phyloP scores from a whole-genome alignment of 2,888 invertebrate genomes.

The Scaptodrosophila latifasciaeformis region DNA sequence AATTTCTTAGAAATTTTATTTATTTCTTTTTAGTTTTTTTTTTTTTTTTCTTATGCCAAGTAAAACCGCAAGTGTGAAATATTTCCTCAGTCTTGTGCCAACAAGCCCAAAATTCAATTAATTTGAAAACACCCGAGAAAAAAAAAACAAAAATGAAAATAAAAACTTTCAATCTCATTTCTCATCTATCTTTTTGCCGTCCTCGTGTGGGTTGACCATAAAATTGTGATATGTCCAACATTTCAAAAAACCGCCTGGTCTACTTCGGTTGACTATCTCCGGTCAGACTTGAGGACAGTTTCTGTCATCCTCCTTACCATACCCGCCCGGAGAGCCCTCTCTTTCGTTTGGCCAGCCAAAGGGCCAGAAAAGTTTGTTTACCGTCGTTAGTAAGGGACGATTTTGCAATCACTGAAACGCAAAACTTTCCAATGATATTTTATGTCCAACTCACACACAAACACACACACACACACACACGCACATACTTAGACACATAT shows the following conservation, averaged over 20 bases:
- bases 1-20: no score
- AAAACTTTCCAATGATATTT: slow-evolving; percentile 44
- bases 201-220: slow-evolving; percentile 11
- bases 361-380: slow-evolving; percentile 55
- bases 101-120: slow-evolving; percentile 50
- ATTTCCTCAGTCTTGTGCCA: background rate
- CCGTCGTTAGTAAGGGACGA: slow-evolving; percentile 29
- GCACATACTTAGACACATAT: background rate
- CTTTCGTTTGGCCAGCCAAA: slow-evolving; percentile 34
- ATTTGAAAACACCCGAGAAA: slow-evolving; percentile 36
- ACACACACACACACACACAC: background rate
- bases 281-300: slow-evolving; percentile 17
- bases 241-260: slow-evolving; percentile 26
- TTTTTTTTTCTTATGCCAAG: no score
- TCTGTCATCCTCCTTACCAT: background rate
- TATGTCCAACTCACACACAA: slow-evolving; percentile 35
- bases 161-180: background rate
- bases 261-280: slow-evolving; percentile 35
- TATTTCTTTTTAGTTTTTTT: no score
- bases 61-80: no score
- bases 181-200: background rate
- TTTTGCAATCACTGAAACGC: slow-evolving; percentile 37
- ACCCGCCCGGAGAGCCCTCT: background rate
- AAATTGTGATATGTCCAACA: slow-evolving; percentile 25
- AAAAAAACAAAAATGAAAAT: no score